Conservation (phyloP, 1,140 invertebrate species). For the Drosophila repletoides region DNA sequence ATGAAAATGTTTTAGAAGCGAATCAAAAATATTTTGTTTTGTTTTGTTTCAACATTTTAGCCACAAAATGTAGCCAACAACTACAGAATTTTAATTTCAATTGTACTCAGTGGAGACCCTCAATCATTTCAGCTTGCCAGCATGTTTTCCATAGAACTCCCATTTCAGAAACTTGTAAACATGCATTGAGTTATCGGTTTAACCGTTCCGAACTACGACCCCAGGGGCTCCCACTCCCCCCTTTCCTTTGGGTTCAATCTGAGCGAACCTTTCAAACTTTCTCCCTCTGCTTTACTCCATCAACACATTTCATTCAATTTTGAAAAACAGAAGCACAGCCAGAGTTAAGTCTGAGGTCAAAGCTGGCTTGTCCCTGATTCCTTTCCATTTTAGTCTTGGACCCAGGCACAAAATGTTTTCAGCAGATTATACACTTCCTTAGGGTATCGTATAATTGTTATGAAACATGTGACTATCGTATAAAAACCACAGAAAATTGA, state of each 20-base stretch:
- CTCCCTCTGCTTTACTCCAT: neutral
- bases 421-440: too few species aligned
- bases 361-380: slow-evolving; percentile 1
- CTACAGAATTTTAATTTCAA: too few species aligned
- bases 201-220: neutral
- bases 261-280: neutral
- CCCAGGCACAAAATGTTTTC: neutral
- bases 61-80: too few species aligned
- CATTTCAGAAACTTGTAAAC: neutral
- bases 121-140: neutral
- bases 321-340: slow-evolving; percentile 41
- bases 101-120: neutral
- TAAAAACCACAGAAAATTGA: too few species aligned
- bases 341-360: slow-evolving; percentile 32
- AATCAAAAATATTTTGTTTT: too few species aligned
- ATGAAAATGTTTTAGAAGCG: too few species aligned
- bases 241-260: slow-evolving; percentile 1
- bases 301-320: slow-evolving; percentile 70
- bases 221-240: too few species aligned
- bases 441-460: too few species aligned
- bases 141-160: neutral
- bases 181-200: neutral
- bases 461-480: too few species aligned
- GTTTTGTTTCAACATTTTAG: too few species aligned
- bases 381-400: slow-evolving; percentile 9